A percentile compares a stretch with the other conserved stretches of the same genome.
Evolutionary conservation across 2,797 vertebrate genomes (phyloP).

Genomic region (Luscinia luscinia): DNA sequence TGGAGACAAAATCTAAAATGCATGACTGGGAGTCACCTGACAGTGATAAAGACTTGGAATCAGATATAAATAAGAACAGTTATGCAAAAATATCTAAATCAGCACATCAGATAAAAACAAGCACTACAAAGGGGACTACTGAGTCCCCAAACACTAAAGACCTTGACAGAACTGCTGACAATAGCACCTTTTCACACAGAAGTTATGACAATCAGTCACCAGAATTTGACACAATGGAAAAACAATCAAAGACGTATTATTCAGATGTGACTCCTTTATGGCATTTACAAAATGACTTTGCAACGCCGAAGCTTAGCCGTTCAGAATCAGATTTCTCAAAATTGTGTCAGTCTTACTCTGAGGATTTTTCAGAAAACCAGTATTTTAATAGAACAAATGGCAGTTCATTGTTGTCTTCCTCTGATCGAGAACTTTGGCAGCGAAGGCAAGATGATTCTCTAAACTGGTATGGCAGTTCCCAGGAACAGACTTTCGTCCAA

Average conservation of each 20-base stretch:
- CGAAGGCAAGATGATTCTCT: conserved; percentile 89
- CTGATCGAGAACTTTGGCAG: conserved; percentile 97
- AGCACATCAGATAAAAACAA: conserved; percentile 83
- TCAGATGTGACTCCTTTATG: conserved; percentile 87
- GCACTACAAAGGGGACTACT: conserved; percentile 77
- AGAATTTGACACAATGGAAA: conserved; percentile 83
- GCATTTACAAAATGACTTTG: conserved; percentile 96
- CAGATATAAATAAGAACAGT: conserved; percentile 90
- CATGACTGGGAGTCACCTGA: conserved; percentile 90
- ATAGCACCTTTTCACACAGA: conserved; percentile 80
- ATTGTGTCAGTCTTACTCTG: conserved; percentile 96
- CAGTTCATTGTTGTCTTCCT: conserved; percentile 91
- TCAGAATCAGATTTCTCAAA: conserved; percentile 99
- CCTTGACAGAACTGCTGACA: conserved; percentile 79
- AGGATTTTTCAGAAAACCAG: conserved; percentile 96
- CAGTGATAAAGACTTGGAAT: conserved; percentile 91
- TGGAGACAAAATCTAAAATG: conserved; percentile 86
- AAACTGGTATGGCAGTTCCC: conserved; percentile 84
- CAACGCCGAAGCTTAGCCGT: conserved; percentile 92
- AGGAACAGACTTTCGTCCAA: conserved; percentile 80
- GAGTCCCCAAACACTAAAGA: conserved; percentile 72
- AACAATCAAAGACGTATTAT: conserved; percentile 84
- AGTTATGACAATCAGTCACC: conserved; percentile 79
- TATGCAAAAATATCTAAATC: conserved; percentile 90
- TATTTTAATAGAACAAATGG: conserved; percentile 92